Evolutionary conservation across 2,113 vertebrate species (phyloP).

Genomic region (Pampusana beccarii): DNA sequence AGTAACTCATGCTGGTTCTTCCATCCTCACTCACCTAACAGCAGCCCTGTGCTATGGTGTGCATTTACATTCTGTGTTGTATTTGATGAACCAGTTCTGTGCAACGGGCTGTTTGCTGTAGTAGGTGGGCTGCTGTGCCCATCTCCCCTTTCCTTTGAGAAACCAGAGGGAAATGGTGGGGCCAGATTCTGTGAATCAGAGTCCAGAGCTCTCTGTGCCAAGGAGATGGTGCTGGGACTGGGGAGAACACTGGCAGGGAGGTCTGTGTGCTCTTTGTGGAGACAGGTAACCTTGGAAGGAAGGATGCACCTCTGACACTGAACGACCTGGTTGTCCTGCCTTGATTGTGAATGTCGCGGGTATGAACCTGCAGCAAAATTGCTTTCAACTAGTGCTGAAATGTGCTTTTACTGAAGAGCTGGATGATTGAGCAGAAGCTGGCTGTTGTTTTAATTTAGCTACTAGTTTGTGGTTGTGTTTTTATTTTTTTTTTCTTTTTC

Average conservation of each 20-base stretch:
- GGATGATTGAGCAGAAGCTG: not conserved
- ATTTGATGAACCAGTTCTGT: not conserved
- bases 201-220: not conserved
- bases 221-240: not conserved
- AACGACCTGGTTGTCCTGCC: not conserved
- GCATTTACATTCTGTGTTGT: not conserved
- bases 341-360: not conserved
- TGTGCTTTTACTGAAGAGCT: not conserved
- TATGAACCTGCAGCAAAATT: not conserved
- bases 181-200: not conserved
- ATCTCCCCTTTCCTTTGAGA: not conserved
- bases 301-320: not conserved
- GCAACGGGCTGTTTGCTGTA: not conserved
- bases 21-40: fast-evolving
- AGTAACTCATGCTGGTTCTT: not conserved
- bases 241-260: not conserved
- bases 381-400: not conserved
- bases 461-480: too few relatives aligned
- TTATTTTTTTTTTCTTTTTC: not conserved
- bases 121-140: not conserved
- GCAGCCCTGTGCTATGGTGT: not conserved
- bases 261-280: not conserved
- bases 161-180: not conserved
- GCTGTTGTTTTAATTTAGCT: not conserved
- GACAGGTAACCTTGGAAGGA: not conserved